Evolutionary conservation across 2,888 invertebrate genomes (phyloP).

Genomic region (Laspeyria flexula): DNA sequence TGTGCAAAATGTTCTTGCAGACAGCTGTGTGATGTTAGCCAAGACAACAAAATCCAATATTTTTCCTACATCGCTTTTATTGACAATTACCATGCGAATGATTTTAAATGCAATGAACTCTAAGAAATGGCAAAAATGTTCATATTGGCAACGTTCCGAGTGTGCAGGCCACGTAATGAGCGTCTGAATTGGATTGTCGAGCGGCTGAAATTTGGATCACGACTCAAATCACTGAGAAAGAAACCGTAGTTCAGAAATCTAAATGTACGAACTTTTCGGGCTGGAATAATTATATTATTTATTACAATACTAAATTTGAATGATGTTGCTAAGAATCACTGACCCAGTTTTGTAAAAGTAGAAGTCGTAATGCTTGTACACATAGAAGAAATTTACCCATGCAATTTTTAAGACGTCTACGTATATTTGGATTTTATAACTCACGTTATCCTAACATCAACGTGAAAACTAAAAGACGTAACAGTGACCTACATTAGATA

Average conservation of each 20-base stretch:
- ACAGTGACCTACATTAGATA: neutral
- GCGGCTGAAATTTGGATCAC: conserved; percentile 46
- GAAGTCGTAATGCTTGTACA: neutral
- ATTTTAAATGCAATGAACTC: conserved; percentile 17
- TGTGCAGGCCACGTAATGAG: conserved; percentile 48
- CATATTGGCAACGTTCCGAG: conserved; percentile 67
- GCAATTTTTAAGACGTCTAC: no score
- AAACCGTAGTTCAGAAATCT: neutral
- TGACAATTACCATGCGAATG: conserved; percentile 1
- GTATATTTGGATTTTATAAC: no score
- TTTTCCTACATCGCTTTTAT: neutral
- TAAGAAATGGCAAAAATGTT: conserved; percentile 46
- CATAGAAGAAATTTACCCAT: no score
- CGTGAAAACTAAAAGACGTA: neutral
- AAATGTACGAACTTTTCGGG: neutral
- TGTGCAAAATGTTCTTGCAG: neutral
- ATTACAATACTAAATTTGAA: neutral
- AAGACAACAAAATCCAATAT: neutral
- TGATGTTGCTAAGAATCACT: neutral
- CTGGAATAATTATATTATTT: neutral
- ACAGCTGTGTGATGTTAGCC: neutral
- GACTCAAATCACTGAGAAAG: conserved; percentile 22
- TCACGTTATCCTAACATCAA: neutral
- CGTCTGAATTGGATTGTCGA: conserved; percentile 49
- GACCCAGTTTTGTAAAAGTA: neutral